These are phyloP conservation scores for Darevskia mixta DNA, from an alignment of 2,797 vertebrate species.

Conservation along the genomic window DNA sequence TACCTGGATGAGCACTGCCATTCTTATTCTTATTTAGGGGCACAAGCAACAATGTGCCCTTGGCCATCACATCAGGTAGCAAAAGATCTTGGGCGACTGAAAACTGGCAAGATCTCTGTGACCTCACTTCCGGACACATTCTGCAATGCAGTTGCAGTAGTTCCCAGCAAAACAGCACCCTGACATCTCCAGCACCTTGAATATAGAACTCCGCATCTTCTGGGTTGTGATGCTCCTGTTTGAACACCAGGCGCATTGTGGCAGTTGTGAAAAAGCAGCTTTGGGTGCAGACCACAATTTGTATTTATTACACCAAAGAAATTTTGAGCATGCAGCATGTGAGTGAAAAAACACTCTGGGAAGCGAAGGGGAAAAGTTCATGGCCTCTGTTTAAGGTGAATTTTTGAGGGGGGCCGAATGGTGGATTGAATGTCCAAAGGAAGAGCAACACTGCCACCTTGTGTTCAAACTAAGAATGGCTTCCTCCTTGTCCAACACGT, in stretches of 20 bases:
- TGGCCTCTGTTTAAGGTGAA: conserved; percentile 52
- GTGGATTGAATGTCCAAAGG: conserved; percentile 3
- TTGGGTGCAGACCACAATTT: not conserved
- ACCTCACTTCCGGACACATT: too few relatives aligned
- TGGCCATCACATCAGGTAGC: too few relatives aligned
- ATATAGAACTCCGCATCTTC: not conserved
- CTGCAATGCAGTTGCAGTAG: too few relatives aligned
- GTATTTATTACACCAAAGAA: conserved; percentile 37
- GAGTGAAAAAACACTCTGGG: conserved; percentile 9
- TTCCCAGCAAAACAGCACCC: too few relatives aligned
- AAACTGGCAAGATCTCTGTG: not conserved
- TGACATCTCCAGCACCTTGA: not conserved
- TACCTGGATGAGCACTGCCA: too few relatives aligned
- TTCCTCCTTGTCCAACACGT: conserved; percentile 2
- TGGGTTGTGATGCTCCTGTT: not conserved
- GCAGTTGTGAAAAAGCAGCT: conserved; percentile 1
- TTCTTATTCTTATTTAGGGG: too few relatives aligned
- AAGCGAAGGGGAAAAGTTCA: conserved; percentile 55
- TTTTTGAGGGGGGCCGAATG: not conserved
- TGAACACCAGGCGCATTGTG: not conserved
- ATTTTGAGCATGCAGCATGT: conserved; percentile 17
- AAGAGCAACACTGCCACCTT: conserved; percentile 79
- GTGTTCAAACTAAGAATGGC: accelerated
- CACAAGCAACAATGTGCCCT: too few relatives aligned
- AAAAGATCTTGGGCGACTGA: too few relatives aligned